Evolutionary conservation across 2,888 invertebrate genomes (phyloP).

Genomic region (Idaea aversata): DNA sequence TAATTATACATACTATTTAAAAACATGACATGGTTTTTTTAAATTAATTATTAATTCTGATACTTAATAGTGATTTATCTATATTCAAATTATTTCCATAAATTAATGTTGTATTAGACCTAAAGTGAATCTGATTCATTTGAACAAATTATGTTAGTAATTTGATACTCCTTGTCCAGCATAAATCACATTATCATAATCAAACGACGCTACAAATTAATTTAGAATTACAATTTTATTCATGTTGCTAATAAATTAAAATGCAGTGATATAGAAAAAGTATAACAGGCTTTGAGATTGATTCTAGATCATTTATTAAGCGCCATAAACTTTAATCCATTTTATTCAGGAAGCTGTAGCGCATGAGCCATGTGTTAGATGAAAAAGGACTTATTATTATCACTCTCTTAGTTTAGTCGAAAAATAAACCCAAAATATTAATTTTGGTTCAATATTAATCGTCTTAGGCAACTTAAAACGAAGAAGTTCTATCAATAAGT

Average conservation of each 20-base stretch:
- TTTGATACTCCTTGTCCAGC: neutral
- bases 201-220: neutral
- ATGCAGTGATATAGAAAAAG: neutral
- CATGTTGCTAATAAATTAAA: neutral
- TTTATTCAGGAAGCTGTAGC: too few relatives aligned
- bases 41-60: too few relatives aligned
- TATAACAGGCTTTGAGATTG: neutral
- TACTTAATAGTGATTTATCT: too few relatives aligned
- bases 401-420: too few relatives aligned
- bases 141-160: neutral
- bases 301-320: neutral
- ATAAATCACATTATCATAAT: neutral
- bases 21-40: too few relatives aligned
- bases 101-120: neutral
- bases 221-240: neutral
- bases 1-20: too few relatives aligned
- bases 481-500: neutral
- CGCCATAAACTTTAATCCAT: too few relatives aligned
- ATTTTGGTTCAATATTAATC: too few relatives aligned
- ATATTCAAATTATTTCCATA: neutral
- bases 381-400: too few relatives aligned
- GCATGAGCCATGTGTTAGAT: too few relatives aligned
- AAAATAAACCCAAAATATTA: too few relatives aligned
- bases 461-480: too few relatives aligned
- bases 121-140: neutral